Base-by-base conservation (phyloP, 2,888 invertebrate species). In the Spisula solida region DNA sequence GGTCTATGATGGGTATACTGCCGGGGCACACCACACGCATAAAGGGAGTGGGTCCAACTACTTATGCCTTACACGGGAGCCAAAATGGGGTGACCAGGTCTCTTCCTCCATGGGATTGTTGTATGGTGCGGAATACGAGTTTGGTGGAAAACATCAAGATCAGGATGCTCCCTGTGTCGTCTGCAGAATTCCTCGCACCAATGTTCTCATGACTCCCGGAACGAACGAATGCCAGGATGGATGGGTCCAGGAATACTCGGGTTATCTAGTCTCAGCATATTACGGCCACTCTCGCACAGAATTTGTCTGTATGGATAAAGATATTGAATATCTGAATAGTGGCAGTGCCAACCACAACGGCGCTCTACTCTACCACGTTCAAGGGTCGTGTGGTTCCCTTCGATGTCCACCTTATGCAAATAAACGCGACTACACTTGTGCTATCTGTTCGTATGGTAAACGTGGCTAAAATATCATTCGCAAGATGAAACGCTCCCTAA, bases 351-450 rank as follows among this genome's bases (percentile, higher is more conserved):
- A 25, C 18, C 47, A 87, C 20, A 14, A 87, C 31, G 87, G 85
- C 18, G 85, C 81, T 25, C 5, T 82, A 18, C 75, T 89, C 12
- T 85, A 89, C 55, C 55, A 84, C 41, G 89, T 89, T 1, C 84
- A 89, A 75, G 84, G 83, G 16, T n/a, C 29, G 1, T 89, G 87
- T 84, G 87, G 87, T 12, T 70, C 82, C 29, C 81, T 89, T 12
- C 56, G 81, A n/a, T 89, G 87, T 78, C 85, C 87, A 12, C 89
- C 89, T n/a, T 89, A 89, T 81, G 78, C 81, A 20, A 70, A 85
- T 34, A 84, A 87, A 0, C 70, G 89, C 2, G 89, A 89, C 51
- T 75, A 87, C 8, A 78, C 89, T 18, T 89, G 89, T 47, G 87
- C 81, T 25, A 87, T 89, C 18, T 89, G 89, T 48, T 87, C 89